A percentile compares a stretch with the other conserved stretches of the same genome.
phyloP scores from a whole-genome alignment of 2,113 vertebrate genomes.

The Panthera uncia region DNA sequence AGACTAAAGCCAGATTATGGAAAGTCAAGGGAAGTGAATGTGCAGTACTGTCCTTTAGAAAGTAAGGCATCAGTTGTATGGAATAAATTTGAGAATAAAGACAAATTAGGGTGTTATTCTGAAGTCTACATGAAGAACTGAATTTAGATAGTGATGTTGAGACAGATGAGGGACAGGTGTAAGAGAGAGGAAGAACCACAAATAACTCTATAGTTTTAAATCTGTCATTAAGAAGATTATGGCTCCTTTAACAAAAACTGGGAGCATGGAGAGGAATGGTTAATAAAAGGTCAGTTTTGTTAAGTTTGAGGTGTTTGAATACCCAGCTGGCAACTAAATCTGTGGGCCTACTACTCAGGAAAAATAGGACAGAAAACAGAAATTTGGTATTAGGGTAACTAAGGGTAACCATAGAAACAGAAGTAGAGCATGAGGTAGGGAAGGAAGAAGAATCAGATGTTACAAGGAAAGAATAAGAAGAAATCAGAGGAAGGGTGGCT shows the following conservation, averaged over 20 bases:
- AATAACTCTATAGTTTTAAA: background rate
- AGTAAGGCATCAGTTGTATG: background rate
- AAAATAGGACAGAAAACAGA: background rate
- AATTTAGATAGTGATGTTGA: background rate
- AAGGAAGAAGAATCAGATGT: background rate
- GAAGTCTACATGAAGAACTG: background rate
- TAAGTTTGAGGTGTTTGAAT: background rate
- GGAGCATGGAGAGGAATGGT: background rate
- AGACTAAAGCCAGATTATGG: background rate
- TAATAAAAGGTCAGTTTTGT: background rate
- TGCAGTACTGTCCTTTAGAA: background rate
- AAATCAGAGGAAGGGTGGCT: background rate
- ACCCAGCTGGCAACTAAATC: background rate
- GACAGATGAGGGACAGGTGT: background rate
- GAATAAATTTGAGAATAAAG: background rate
- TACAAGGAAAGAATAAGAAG: background rate
- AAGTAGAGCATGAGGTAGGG: background rate
- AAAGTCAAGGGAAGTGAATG: background rate
- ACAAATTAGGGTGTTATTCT: background rate
- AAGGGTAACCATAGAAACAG: background rate
- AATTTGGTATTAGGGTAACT: background rate
- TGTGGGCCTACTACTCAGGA: background rate
- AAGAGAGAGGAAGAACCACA: background rate
- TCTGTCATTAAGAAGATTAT: background rate
- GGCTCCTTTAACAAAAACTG: background rate